Evolutionary conservation across 1,140 invertebrate species (phyloP).

Genomic region (Lasioglossum baleicum): DNA sequence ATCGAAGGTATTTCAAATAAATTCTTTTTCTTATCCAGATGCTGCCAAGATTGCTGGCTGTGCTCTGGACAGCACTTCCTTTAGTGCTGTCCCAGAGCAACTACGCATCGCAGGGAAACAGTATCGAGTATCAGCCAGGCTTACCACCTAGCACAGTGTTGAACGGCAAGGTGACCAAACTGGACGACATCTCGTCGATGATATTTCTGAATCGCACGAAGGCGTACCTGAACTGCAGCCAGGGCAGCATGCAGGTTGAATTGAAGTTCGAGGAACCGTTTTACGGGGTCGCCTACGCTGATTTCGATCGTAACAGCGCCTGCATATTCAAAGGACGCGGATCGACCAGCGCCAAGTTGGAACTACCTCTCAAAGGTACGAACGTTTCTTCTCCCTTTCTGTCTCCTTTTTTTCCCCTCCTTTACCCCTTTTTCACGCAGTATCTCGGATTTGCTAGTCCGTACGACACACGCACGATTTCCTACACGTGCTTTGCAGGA

Average conservation of each 20-base stretch:
- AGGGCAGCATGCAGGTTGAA: slow-evolving; percentile 94
- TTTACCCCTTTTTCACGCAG: no score
- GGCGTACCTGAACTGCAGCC: slow-evolving; percentile 92
- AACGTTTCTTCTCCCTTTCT: no score
- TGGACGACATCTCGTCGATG: slow-evolving; percentile 91
- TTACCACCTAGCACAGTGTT: slow-evolving; percentile 90
- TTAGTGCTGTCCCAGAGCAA: slow-evolving; percentile 84
- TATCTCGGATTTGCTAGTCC: no score
- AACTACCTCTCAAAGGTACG: slow-evolving; percentile 88
- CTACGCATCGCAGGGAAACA: slow-evolving; percentile 90
- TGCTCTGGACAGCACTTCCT: slow-evolving; percentile 66
- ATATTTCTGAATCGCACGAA: slow-evolving; percentile 93
- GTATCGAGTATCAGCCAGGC: slow-evolving; percentile 89
- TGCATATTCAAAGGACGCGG: slow-evolving; percentile 93
- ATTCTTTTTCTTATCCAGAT: no score
- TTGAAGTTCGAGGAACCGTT: slow-evolving; percentile 95
- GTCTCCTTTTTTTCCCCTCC: no score
- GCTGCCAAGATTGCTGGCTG: slow-evolving; percentile 52
- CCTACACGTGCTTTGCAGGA: no score
- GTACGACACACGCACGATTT: no score
- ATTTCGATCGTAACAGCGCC: slow-evolving; percentile 94
- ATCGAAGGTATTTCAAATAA: no score
- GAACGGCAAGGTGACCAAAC: slow-evolving; percentile 91
- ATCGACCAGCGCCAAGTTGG: slow-evolving; percentile 88
- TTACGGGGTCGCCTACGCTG: slow-evolving; percentile 94